Base-by-base conservation (phyloP, 2,797 vertebrate genomes). In the Poecile montanus region DNA sequence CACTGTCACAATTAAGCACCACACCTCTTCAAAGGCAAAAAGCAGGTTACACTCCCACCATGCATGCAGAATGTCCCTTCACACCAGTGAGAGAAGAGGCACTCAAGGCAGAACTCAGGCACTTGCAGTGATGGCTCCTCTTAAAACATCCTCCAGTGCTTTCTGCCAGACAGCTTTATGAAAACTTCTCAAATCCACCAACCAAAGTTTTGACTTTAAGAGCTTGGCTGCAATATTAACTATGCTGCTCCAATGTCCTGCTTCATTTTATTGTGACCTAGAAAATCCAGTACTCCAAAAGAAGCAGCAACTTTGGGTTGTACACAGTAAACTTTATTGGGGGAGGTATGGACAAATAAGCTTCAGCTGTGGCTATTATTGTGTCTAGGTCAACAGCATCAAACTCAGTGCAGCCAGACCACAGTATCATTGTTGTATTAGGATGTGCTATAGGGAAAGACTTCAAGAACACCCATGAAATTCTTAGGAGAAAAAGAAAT, bases 231-330 rank as follows among this genome's bases (percentile, higher is more conserved):
- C 75, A 81, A 70, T 42, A 63, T 84, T 93, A 85, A 91, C 84
- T 65, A 72, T 67, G 68, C 53, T 88, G 83, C 51, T 62, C 47
- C 72, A 18, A 40, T 29, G 27, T 79, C 58, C 84, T 76, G 26
- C 38, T 89, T 96, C 75, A 78, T 90, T 94, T 93, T 86, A 88
- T 11, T 51, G 48, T 67, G 91, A 72, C 68, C 58, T 91, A 63
- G 54, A 94, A 91, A 82, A 89, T 18, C 30, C 22, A 26, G 42
- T 12, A 5, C 27, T 70, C 62, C 51, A 54, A 94, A 84, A 91
- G 61, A 93, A 95, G 36, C 94, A 91, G 85, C 77, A 88, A 29
- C 84, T 95, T 93, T 85, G 84, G 48, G 32, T 25, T 95, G 80
- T 34, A 94, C 61, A 87, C 48, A 84, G 87, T 65, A n/a, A 56